Evolutionary conservation across 2,113 vertebrate genomes (phyloP).

Genomic region (Vanacampus margaritifer): DNA sequence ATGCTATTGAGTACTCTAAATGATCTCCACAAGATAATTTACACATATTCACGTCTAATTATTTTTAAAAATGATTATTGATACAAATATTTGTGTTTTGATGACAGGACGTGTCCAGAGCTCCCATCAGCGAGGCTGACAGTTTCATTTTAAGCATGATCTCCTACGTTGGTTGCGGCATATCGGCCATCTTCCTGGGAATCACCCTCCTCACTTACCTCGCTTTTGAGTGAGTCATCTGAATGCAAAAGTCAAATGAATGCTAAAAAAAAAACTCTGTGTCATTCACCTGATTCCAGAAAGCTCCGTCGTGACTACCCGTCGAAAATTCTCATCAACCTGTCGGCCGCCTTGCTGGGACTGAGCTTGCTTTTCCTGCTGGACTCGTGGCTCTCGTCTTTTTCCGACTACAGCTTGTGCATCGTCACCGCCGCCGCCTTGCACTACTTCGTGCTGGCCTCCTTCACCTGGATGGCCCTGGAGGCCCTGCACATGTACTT

Average conservation of each 20-base stretch:
- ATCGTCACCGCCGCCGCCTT: slow-evolving; percentile 68
- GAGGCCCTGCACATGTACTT: slow-evolving; percentile 87
- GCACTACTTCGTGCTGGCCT: slow-evolving; percentile 84
- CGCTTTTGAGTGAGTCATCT: slow-evolving; percentile 79
- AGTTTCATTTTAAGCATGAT: slow-evolving; percentile 74
- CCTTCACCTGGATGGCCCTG: slow-evolving; percentile 89
- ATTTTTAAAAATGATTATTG: no score
- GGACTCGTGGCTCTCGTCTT: slow-evolving; percentile 79
- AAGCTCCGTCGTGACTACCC: slow-evolving; percentile 80
- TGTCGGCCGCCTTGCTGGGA: slow-evolving; percentile 78
- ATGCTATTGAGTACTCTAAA: no score
- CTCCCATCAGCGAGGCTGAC: slow-evolving; percentile 50
- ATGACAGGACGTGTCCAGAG: slow-evolving; percentile 75
- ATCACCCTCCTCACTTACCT: slow-evolving; percentile 79
- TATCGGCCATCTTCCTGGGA: slow-evolving; percentile 83
- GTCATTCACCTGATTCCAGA: slow-evolving; percentile 51
- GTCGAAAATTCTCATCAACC: slow-evolving; percentile 87
- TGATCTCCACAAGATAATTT: not conserved
- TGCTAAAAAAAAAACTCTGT: not conserved
- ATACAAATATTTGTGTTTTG: not conserved
- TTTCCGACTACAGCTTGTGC: slow-evolving; percentile 72
- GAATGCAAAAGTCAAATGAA: not conserved
- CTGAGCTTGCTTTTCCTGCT: slow-evolving; percentile 80
- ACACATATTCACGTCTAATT: no score
- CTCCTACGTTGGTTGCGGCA: slow-evolving; percentile 79